A percentile compares a stretch with the other conserved stretches of the same genome.
Evolutionary conservation across 2,113 vertebrate species (phyloP).

Genomic region (Ptilonorhynchus violaceus): DNA sequence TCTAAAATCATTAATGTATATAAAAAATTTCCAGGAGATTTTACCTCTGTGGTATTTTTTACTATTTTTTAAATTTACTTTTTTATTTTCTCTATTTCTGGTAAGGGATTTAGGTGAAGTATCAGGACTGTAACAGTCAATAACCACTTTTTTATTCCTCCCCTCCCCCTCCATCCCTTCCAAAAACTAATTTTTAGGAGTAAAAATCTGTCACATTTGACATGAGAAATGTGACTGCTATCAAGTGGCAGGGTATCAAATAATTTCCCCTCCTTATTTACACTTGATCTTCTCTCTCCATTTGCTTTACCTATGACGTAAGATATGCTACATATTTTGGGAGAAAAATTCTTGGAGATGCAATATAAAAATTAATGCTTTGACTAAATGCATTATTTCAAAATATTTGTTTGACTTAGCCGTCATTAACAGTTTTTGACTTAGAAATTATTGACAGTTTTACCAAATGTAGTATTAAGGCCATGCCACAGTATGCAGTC

Average conservation of each 20-base stretch:
- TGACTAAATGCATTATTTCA: background rate
- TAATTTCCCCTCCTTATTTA: background rate
- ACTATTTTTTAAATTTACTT: background rate
- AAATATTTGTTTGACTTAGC: background rate
- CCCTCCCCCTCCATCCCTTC: accelerated
- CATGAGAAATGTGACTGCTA: background rate
- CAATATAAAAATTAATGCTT: background rate
- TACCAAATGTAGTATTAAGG: background rate
- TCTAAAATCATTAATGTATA: background rate
- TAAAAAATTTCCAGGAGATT: background rate
- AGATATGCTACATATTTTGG: background rate
- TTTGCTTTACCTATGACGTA: background rate
- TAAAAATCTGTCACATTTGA: background rate
- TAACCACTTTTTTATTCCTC: background rate
- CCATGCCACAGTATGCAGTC: background rate
- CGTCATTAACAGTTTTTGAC: background rate
- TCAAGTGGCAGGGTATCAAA: background rate
- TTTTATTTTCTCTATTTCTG: background rate
- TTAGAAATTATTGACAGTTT: background rate
- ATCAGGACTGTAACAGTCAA: background rate
- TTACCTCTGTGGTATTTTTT: background rate
- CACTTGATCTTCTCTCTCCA: background rate
- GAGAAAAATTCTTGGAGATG: background rate
- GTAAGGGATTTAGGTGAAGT: background rate
- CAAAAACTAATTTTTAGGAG: background rate